Base-by-base conservation (phyloP, 2,888 invertebrate species). In the Phyto melanocephala region DNA sequence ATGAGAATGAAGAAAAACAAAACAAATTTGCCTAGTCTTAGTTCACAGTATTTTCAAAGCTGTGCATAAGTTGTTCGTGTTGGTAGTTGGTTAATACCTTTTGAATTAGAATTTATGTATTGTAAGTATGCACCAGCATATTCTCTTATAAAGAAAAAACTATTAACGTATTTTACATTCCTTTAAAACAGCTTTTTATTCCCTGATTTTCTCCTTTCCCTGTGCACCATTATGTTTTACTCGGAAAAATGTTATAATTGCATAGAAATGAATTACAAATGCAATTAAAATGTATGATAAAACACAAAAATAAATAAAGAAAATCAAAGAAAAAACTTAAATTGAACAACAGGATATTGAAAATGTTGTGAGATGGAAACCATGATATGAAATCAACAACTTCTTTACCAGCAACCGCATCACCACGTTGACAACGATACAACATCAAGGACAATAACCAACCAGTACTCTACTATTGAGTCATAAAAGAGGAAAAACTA, bases 241-340 rank as follows among this genome's bases (percentile, higher is more conserved):
- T 86, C 84, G 85, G 85, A 87, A 85, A 86, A 76, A 68, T 84
- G 86, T 86, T 85, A 87, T 88, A 88, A 88, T 88, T 88, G 88
- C 88, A 87, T 85, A 85, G 85, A 88, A 88, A 88, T 88, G 86
- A 88, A 88, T 88, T 88, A 87, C 87, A 88, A 88, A 88, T 88
- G 88, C 88, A 88, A 88, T 88, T 88, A 88, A 88, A 87, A 86
- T 86, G 60, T 71, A 42, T 58, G 62, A 47, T 11, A 17, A 13
- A 81, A 75, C 22, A 47, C 17, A 7, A 56, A 37, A 15, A 54
- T 13, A 65, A 37, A 56, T 24, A 28, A 28, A 42, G 20, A 62
- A 50, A 71, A 54, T 1, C 4, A 10, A 20, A 15, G n/a, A 58
- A 28, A 72, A 54, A 47, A 50, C 50, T 28, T 17, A 63, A 74